Conservation (phyloP, 2,888 invertebrate genomes). For the Caenorhabditis afra region DNA sequence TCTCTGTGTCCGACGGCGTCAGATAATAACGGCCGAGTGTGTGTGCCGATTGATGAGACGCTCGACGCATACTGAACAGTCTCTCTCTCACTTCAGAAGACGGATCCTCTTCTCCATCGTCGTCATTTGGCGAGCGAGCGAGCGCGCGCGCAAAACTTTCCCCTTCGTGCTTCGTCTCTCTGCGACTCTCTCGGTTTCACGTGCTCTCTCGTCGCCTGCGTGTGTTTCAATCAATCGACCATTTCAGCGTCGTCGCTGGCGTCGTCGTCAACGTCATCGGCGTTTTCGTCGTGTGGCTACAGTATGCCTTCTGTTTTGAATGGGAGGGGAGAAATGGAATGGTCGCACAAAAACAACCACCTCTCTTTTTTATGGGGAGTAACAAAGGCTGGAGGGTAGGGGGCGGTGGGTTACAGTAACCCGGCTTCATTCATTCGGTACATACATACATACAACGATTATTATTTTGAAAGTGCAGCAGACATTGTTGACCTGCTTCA, state of each 20-base stretch:
- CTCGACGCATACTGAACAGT: not conserved
- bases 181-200: slow-evolving; percentile 8
- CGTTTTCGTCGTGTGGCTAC: no score
- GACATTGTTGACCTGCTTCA: no score
- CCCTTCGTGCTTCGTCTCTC: slow-evolving; percentile 7
- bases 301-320: no score
- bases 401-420: no score
- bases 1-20: not conserved
- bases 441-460: no score
- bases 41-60: not conserved
- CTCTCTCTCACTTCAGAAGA: slow-evolving; percentile 7
- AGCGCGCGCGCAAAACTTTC: slow-evolving; percentile 31
- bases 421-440: no score
- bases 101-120: not conserved
- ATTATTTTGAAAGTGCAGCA: no score
- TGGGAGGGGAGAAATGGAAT: no score
- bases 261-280: no score
- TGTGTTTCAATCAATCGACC: slow-evolving; percentile 13
- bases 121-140: slow-evolving; percentile 14
- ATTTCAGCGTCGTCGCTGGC: not conserved
- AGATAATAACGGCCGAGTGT: not conserved
- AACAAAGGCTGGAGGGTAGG: no score
- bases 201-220: slow-evolving; percentile 13
- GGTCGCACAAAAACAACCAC: no score
- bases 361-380: no score